phyloP scores from a whole-genome alignment of 2,797 vertebrate species.

The Sparidentex hasta region DNA sequence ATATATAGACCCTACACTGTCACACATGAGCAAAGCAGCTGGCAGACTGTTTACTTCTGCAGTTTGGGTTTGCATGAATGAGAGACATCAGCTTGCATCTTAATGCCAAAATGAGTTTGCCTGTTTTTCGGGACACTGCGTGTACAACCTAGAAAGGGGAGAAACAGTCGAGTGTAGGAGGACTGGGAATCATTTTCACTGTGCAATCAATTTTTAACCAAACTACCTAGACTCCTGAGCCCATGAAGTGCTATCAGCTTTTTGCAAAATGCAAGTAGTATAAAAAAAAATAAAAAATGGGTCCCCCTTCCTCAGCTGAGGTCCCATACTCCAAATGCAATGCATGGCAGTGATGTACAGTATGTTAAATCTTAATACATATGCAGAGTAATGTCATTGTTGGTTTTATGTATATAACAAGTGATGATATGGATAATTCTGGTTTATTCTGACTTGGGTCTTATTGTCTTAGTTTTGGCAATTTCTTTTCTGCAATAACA shows the following conservation, averaged over 20 bases:
- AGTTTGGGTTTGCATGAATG: conserved; percentile 47
- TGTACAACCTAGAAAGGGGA: conserved; percentile 18
- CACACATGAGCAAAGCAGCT: conserved; percentile 35
- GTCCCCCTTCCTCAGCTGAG: conserved; percentile 22
- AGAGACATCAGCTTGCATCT: conserved; percentile 38
- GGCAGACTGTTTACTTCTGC: conserved; percentile 42
- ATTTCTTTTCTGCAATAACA: not conserved
- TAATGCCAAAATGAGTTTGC: conserved; percentile 27
- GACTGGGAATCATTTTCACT: conserved; percentile 61
- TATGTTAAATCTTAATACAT: conserved; percentile 59
- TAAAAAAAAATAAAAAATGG: conserved; percentile 12
- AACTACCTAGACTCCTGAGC: conserved; percentile 61
- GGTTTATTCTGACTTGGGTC: conserved; percentile 33
- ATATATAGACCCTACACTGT: conserved; percentile 39
- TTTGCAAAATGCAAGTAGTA: conserved; percentile 51
- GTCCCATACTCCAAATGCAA: conserved; percentile 56
- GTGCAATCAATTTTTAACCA: conserved; percentile 70
- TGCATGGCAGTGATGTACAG: conserved; percentile 74
- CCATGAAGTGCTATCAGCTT: conserved; percentile 53
- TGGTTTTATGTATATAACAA: conserved; percentile 47
- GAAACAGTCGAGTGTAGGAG: conserved; percentile 1
- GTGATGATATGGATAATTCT: conserved; percentile 3
- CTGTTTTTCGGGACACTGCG: conserved; percentile 45
- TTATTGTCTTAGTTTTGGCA: conserved; percentile 14
- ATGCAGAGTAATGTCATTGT: conserved; percentile 66